Evolutionary conservation across 2,888 invertebrate genomes (phyloP).

Genomic region (Cataglyphis altisquamis): DNA sequence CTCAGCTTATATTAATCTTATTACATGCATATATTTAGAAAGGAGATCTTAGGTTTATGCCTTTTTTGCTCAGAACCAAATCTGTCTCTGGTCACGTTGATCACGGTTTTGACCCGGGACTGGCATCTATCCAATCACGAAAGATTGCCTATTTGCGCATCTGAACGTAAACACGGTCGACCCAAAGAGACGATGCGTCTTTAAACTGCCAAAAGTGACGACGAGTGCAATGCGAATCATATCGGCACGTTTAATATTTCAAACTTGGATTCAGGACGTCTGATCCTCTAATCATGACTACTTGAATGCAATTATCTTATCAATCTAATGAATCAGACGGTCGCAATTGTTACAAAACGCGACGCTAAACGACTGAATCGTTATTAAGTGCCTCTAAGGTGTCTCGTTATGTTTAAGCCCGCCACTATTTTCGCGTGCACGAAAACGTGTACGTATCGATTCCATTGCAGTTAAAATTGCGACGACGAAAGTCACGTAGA

Average conservation of each 20-base stretch:
- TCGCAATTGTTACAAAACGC: not conserved
- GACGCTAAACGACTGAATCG: not conserved
- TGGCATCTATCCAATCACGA: conserved; percentile 59
- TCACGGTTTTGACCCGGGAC: conserved; percentile 54
- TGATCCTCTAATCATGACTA: not conserved
- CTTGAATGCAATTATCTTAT: not conserved
- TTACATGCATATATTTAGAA: not conserved
- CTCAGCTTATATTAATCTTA: not conserved
- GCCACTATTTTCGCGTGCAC: conserved; percentile 65
- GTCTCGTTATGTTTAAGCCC: not conserved
- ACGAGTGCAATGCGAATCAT: not conserved
- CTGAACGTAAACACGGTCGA: conserved; percentile 52
- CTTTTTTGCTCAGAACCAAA: not conserved
- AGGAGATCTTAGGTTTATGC: not conserved
- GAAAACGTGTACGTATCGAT: conserved; percentile 74
- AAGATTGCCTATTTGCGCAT: conserved; percentile 64
- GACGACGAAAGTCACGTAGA: conserved; percentile 64
- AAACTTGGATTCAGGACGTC: not conserved
- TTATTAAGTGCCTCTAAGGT: not conserved
- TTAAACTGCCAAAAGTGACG: conserved; percentile 1
- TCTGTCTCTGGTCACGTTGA: conserved; percentile 28
- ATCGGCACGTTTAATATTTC: not conserved
- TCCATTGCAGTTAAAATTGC: conserved; percentile 78
- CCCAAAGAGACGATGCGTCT: not conserved
- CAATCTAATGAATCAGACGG: not conserved